Evolutionary conservation across 2,797 vertebrate species (phyloP).

Genomic region (Hirundo rustica): DNA sequence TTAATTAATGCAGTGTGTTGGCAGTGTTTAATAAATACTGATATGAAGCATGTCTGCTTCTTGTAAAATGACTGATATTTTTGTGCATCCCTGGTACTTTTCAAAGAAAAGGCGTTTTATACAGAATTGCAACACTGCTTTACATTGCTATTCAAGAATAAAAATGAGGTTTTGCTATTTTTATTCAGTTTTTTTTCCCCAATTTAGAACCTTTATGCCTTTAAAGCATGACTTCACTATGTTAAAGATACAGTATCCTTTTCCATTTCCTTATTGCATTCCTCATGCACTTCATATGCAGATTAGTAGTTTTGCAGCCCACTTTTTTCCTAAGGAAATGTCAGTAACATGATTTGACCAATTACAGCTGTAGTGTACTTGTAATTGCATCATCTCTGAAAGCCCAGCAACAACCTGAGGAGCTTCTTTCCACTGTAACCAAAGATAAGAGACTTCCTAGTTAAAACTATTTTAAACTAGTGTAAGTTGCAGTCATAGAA

Average conservation of each 20-base stretch:
- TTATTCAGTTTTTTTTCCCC: background rate
- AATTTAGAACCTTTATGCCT: background rate
- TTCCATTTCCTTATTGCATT: background rate
- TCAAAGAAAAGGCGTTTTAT: constrained; percentile 22
- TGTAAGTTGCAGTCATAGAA: background rate
- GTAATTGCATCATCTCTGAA: background rate
- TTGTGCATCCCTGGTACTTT: constrained; percentile 1
- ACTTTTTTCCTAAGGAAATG: background rate
- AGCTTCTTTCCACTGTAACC: background rate
- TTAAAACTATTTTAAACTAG: background rate
- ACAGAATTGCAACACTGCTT: constrained; percentile 58
- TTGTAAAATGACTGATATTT: background rate
- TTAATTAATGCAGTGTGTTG: background rate
- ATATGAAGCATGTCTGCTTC: background rate
- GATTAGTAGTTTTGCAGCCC: background rate
- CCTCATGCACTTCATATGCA: background rate
- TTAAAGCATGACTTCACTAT: constrained; percentile 20
- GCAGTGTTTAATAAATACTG: background rate
- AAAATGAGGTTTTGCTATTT: constrained; percentile 71
- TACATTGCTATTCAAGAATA: constrained; percentile 1
- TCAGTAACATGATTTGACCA: background rate
- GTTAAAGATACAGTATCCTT: constrained; percentile 74
- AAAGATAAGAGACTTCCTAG: background rate
- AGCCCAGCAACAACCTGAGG: background rate
- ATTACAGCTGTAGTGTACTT: background rate